These are phyloP conservation scores for Cavia porcellus DNA, from an alignment of 2,113 vertebrate species.

Conservation along the genomic window DNA sequence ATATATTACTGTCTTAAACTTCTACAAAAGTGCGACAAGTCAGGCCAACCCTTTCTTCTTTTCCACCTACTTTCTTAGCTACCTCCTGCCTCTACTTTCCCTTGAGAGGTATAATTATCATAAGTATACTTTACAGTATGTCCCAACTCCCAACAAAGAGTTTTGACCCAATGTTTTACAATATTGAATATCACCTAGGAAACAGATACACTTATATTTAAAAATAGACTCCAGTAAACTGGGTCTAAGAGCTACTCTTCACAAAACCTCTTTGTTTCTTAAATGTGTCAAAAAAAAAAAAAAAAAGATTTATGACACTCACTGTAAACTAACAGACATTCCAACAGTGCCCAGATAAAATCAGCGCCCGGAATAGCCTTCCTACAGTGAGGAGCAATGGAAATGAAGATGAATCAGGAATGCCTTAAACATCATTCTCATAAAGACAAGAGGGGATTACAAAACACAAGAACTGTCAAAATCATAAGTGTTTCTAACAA, in stretches of 20 bases:
- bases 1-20: background rate
- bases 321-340: background rate
- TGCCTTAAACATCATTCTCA: background rate
- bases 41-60: too few species aligned
- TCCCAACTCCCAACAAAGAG: background rate
- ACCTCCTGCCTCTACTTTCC: too few species aligned
- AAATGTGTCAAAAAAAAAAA: background rate
- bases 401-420: background rate
- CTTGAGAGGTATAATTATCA: too few species aligned
- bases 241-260: background rate
- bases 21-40: background rate
- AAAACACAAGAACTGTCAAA: background rate
- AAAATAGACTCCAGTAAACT: background rate
- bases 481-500: background rate
- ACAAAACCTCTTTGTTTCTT: background rate
- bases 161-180: background rate
- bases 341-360: background rate
- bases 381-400: background rate
- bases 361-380: background rate
- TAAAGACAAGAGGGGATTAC: background rate
- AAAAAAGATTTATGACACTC: background rate
- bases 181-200: background rate
- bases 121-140: too few species aligned
- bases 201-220: background rate
- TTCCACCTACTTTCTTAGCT: too few species aligned